Evolutionary conservation across 1,140 invertebrate species (phyloP).

Genomic region (Aphaenogaster floridana): DNA sequence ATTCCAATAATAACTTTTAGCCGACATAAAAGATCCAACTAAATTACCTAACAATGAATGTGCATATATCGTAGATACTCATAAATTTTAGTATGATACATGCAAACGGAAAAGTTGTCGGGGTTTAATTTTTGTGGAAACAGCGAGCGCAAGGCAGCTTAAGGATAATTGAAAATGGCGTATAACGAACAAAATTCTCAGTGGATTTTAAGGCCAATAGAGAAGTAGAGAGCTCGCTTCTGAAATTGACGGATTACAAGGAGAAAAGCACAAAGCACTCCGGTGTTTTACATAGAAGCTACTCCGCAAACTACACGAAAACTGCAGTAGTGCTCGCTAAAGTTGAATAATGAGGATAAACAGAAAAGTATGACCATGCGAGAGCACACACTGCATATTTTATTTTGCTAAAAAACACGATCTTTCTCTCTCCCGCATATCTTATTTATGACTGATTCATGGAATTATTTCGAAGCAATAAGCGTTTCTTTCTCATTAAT

Average conservation of each 20-base stretch:
- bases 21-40: neutral
- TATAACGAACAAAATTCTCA: slow-evolving; percentile 27
- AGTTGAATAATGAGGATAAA: slow-evolving; percentile 46
- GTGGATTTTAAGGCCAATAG: slow-evolving; percentile 40
- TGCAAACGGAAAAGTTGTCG: neutral
- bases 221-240: slow-evolving; percentile 6
- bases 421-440: neutral
- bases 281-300: slow-evolving; percentile 18
- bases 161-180: slow-evolving; percentile 27
- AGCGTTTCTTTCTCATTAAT: neutral
- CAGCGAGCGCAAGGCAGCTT: neutral
- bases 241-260: slow-evolving; percentile 43
- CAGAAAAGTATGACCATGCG: slow-evolving; percentile 8
- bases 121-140: slow-evolving; percentile 8
- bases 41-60: neutral
- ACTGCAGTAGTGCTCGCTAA: slow-evolving; percentile 12
- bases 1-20: neutral
- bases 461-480: neutral
- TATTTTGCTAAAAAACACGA: neutral
- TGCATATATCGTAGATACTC: neutral
- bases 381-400: neutral
- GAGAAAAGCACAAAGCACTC: neutral
- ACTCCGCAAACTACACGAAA: slow-evolving; percentile 10
- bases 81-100: neutral
- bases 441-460: neutral